Percentiles rank a stretch among this genome's conserved stretches.
phyloP scores from a whole-genome alignment of 2,797 vertebrate genomes.

The Caiman crocodilus region DNA sequence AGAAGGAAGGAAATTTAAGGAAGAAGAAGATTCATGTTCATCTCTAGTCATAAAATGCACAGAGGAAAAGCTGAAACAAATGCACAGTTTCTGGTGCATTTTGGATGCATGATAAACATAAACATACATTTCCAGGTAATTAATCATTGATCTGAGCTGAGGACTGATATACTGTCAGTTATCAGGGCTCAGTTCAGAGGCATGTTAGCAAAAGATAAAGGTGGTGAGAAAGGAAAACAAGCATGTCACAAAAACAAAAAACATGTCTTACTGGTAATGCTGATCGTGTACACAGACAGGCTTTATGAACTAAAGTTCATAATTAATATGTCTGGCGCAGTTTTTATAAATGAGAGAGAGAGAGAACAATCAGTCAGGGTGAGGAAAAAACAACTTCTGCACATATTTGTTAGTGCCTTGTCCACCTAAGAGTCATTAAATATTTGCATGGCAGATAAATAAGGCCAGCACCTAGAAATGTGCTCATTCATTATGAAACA shows the following conservation, averaged over 20 bases:
- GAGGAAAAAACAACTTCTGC: background rate
- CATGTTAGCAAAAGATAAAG: background rate
- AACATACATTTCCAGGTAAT: background rate
- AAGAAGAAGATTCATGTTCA: background rate
- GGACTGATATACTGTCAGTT: background rate
- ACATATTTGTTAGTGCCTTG: background rate
- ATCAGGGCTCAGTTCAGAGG: background rate
- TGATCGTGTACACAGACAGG: background rate
- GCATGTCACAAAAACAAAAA: background rate
- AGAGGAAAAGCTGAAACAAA: background rate
- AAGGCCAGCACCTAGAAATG: background rate
- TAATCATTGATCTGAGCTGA: background rate
- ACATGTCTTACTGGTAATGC: background rate
- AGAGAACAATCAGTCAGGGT: background rate
- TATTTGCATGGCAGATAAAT: background rate
- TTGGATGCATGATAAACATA: background rate
- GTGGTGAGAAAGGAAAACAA: background rate
- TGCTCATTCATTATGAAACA: background rate
- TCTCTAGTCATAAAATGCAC: background rate
- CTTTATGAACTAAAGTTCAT: background rate
- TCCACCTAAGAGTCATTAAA: background rate
- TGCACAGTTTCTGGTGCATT: background rate
- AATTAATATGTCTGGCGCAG: background rate
- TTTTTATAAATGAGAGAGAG: background rate
- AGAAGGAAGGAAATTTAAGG: background rate